Percentiles rank a stretch among this genome's conserved stretches.
Evolutionary conservation across 1,140 invertebrate genomes (phyloP).

Genomic region (Dendrolimus punctatus): DNA sequence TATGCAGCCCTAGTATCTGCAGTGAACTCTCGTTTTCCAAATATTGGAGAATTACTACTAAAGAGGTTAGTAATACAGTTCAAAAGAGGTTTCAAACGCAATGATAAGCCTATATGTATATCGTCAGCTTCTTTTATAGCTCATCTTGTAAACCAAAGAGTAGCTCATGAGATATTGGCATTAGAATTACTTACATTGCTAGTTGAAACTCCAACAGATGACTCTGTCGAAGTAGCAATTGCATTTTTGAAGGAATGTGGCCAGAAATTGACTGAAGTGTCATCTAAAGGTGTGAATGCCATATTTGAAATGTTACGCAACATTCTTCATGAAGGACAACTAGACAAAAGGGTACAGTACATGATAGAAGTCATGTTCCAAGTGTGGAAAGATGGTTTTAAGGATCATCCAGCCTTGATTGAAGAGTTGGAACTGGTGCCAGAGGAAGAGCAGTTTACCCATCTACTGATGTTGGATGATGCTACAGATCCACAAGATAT

Average conservation of each 20-base stretch:
- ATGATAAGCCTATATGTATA: conserved; percentile 94
- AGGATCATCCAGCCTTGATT: conserved; percentile 90
- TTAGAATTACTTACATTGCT: conserved; percentile 95
- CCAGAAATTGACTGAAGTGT: conserved; percentile 92
- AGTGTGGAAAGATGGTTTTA: conserved; percentile 97
- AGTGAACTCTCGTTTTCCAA: conserved; percentile 98
- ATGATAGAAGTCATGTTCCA: conserved; percentile 99
- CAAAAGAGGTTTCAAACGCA: conserved; percentile 91
- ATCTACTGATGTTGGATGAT: conserved; percentile 93
- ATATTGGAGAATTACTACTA: conserved; percentile 95
- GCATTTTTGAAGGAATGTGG: conserved; percentile 98
- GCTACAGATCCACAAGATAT: conserved; percentile 88
- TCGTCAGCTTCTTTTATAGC: conserved; percentile 94
- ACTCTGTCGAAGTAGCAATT: conserved; percentile 98
- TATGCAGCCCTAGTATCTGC: conserved; percentile 95
- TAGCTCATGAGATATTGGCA: conserved; percentile 97
- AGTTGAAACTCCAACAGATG: conserved; percentile 95
- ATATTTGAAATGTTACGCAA: conserved; percentile 97
- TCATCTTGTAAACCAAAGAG: conserved; percentile 97
- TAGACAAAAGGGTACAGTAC: conserved; percentile 95
- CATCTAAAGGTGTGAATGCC: conserved; percentile 91
- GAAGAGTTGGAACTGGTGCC: conserved; percentile 96
- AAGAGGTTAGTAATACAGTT: conserved; percentile 96
- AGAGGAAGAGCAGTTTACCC: conserved; percentile 97
- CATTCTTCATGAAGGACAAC: conserved; percentile 93